Base-by-base conservation (phyloP, 2,113 vertebrate genomes). In the Pluvialis apricaria region DNA sequence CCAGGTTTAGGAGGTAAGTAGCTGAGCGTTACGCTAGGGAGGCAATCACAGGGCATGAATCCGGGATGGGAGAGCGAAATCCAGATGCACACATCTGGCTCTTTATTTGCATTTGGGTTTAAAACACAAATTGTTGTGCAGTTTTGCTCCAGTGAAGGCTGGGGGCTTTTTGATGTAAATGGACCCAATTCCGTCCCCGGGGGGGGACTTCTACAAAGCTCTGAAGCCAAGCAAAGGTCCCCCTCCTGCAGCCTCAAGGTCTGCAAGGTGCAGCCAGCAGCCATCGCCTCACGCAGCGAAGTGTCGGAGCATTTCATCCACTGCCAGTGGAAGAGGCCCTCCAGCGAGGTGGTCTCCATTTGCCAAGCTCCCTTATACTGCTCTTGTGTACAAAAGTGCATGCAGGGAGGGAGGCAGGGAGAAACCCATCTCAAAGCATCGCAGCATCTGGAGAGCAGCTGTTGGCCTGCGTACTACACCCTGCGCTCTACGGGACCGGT, bases 401-500 rank as follows among this genome's bases (percentile, higher is more conserved):
- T 5, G 44, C 52, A 66, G 78, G 44, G 79, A 82, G 81, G 84
- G 34, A 89, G 82, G 79, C 55, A 82, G 92, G 76, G 51, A 71
- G 85, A 90, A 91, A 70, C 36, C 82, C 86, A 68, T 91, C 82
- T 77, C 89, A 94, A 92, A 85, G 92, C 80, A 72, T n/a, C 36
- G 4, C 76, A 65, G 84, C 96, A 96, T 96, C 95, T 97, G 97
- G 96, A 94, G 64, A 94, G 87, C 90, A 96, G 95, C 94, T 96
- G 94, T 78, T 92, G 88, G 89, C 90, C 95, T 58, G 54, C 0
- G 0, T 17, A 25, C 76, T 94, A 36, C 52, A 28, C 77, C 84
- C 80, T 14, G 51, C 1, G 25, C 69, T 92, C 86, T 45, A 18
- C 16, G 26, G 79, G 92, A 57, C 92, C 22, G 2, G 92, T 88